Evolutionary conservation across 2,797 vertebrate genomes (phyloP).

Genomic region (Eulemur rubriventer): DNA sequence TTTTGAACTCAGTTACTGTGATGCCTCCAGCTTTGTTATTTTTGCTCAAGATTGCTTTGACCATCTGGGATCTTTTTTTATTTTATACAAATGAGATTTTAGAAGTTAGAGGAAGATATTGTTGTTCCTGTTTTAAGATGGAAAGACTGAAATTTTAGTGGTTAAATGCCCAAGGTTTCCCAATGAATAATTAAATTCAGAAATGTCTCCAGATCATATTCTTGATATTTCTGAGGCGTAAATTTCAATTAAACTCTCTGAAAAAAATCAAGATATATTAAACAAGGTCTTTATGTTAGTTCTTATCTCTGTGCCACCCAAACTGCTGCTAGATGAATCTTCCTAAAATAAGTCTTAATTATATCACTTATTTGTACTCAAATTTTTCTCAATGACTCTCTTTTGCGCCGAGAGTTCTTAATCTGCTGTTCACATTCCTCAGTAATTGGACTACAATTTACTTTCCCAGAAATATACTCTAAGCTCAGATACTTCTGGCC

Average conservation of each 20-base stretch:
- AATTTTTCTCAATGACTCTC: background rate
- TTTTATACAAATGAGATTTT: background rate
- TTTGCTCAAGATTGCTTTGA: background rate
- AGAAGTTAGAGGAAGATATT: background rate
- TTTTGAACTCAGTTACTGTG: background rate
- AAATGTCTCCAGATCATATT: background rate
- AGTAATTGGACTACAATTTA: background rate
- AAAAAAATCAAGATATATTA: background rate
- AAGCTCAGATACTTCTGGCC: background rate
- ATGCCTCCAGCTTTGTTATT: background rate
- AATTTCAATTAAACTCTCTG: background rate
- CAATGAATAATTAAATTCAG: background rate
- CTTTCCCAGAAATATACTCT: background rate
- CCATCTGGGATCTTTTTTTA: background rate
- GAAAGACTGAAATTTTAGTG: background rate
- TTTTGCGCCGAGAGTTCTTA: background rate
- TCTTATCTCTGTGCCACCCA: background rate
- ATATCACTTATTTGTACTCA: background rate
- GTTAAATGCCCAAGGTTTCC: background rate
- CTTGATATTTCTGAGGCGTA: background rate
- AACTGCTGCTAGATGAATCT: background rate
- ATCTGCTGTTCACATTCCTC: background rate
- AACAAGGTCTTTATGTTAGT: background rate
- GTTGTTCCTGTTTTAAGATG: background rate
- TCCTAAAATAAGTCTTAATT: background rate